Evolutionary conservation across 1,140 invertebrate genomes (phyloP).

Genomic region (Lasioglossum baleicum): DNA sequence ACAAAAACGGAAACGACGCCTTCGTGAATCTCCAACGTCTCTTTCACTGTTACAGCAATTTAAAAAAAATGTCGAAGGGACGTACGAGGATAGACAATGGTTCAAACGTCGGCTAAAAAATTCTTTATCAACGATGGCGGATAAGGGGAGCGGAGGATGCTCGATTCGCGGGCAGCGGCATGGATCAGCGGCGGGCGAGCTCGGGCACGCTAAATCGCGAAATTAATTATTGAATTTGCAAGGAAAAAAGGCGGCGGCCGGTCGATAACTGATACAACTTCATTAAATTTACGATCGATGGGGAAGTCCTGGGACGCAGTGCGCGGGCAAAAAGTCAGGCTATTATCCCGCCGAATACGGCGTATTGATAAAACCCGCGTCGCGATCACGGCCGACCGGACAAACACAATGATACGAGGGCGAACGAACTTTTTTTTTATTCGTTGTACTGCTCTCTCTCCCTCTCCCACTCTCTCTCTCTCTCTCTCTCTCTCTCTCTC

Average conservation of each 20-base stretch:
- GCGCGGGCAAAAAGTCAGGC: slow-evolving; percentile 41
- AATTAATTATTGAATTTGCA: slow-evolving; percentile 48
- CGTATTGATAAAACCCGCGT: slow-evolving; percentile 48
- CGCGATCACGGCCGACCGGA: slow-evolving; percentile 46
- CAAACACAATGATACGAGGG: slow-evolving; percentile 45
- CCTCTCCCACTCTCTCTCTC: too few species aligned
- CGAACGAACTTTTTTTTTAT: slow-evolving; percentile 39
- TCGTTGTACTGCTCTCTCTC: neutral
- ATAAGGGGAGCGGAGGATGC: neutral
- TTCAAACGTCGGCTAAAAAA: too few species aligned
- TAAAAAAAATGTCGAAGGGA: too few species aligned
- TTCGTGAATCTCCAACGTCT: too few species aligned
- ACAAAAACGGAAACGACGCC: too few species aligned
- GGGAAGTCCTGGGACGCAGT: slow-evolving; percentile 25
- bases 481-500: too few species aligned
- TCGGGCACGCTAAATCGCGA: slow-evolving; percentile 19
- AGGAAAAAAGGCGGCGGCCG: slow-evolving; percentile 7
- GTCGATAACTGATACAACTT: slow-evolving; percentile 48
- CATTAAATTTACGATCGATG: slow-evolving; percentile 49
- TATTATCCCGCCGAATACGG: slow-evolving; percentile 49
- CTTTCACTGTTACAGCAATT: too few species aligned
- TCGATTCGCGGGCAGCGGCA: neutral
- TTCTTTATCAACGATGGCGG: neutral
- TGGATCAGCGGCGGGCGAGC: neutral
- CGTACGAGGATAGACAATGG: too few species aligned